phyloP scores from a whole-genome alignment of 2,113 vertebrate genomes.

The Odocoileus hemionus region DNA sequence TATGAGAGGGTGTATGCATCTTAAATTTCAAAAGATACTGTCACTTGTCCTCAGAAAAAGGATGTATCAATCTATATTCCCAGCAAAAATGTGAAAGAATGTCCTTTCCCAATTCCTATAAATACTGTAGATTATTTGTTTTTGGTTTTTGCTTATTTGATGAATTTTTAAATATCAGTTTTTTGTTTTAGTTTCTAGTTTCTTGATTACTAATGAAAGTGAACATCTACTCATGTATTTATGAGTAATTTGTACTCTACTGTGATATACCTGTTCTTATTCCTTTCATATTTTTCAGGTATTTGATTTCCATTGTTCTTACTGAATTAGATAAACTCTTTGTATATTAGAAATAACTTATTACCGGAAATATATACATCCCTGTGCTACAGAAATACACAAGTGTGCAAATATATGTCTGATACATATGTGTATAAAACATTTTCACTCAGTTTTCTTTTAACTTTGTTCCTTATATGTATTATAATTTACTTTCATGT shows the following conservation, averaged over 20 bases:
- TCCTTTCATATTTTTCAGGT: background rate
- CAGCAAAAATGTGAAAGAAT: background rate
- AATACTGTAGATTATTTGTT: background rate
- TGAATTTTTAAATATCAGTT: background rate
- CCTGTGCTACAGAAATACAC: background rate
- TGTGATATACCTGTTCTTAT: background rate
- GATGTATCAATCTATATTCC: background rate
- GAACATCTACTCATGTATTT: background rate
- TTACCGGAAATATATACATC: background rate
- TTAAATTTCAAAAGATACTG: background rate
- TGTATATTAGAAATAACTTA: constrained; percentile 10
- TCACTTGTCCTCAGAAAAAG: background rate
- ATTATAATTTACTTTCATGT: background rate
- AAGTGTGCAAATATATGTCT: background rate
- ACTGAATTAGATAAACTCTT: constrained; percentile 3
- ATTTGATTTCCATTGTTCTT: constrained; percentile 5
- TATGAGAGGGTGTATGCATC: background rate
- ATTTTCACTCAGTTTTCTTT: background rate
- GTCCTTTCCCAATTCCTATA: background rate
- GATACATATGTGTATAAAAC: background rate
- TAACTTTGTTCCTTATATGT: background rate
- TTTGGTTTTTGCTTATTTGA: constrained; percentile 9
- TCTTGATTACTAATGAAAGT: background rate
- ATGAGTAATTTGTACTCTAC: background rate
- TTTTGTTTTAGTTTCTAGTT: constrained; percentile 26